Evolutionary conservation across 1,140 invertebrate genomes (phyloP).

Genomic region (Conopomorpha cramerella): DNA sequence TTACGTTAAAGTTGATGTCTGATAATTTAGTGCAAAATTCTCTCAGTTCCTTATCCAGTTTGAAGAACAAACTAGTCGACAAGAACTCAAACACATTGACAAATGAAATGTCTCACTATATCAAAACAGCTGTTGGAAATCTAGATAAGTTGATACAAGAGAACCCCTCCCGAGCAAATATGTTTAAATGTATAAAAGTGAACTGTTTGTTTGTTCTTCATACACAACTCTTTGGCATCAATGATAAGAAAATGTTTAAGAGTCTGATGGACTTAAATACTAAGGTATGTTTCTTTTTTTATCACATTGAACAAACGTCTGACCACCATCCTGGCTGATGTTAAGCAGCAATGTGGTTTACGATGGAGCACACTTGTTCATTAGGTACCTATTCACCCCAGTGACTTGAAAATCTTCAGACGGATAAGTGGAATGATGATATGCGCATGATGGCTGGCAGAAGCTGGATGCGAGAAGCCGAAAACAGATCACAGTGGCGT

Average conservation of each 20-base stretch:
- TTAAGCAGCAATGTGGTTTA: too few species aligned
- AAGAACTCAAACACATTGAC: constrained; percentile 68
- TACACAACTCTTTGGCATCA: constrained; percentile 74
- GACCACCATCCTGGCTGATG: too few species aligned
- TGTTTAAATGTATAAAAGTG: constrained; percentile 71
- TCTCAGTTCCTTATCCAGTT: constrained; percentile 69
- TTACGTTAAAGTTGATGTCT: constrained; percentile 39
- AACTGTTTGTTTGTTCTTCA: constrained; percentile 75
- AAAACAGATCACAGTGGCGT: too few species aligned
- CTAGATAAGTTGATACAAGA: constrained; percentile 65
- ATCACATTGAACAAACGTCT: too few species aligned
- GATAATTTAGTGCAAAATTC: constrained; percentile 52
- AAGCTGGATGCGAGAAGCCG: too few species aligned
- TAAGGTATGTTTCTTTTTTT: too few species aligned
- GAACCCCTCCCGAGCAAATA: constrained; percentile 60
- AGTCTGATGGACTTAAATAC: constrained; percentile 73
- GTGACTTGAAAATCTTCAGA: too few species aligned
- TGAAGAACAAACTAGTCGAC: constrained; percentile 61
- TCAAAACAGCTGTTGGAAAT: constrained; percentile 67
- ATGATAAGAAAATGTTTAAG: constrained; percentile 80
- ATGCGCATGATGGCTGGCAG: too few species aligned
- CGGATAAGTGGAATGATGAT: too few species aligned
- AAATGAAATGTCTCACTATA: constrained; percentile 73
- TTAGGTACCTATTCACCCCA: too few species aligned
- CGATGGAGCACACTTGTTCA: too few species aligned